These are phyloP conservation scores for Drosophila helvetica DNA, from an alignment of 2,888 invertebrate species.

Conservation along the genomic window DNA sequence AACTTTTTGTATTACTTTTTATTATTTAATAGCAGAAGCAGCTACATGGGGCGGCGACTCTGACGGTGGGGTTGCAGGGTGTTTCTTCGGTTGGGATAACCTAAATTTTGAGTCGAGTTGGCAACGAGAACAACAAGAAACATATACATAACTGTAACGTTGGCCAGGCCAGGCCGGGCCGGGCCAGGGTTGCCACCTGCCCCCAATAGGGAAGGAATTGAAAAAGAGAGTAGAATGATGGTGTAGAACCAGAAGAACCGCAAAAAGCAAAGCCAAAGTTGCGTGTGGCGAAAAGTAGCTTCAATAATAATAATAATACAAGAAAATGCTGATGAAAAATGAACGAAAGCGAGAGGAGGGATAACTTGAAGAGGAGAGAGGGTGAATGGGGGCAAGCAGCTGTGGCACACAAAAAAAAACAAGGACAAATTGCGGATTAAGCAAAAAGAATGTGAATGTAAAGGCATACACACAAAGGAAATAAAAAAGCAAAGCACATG, in stretches of 20 bases:
- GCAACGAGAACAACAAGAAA: slow-evolving; percentile 40
- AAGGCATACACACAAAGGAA: slow-evolving; percentile 37
- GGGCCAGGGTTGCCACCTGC: slow-evolving; percentile 41
- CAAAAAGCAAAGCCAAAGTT: slow-evolving; percentile 56
- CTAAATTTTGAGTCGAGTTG: slow-evolving; percentile 39
- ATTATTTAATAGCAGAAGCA: slow-evolving; percentile 40
- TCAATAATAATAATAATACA: slow-evolving; percentile 67
- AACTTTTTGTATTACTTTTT: slow-evolving; percentile 47
- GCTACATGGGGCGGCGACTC: slow-evolving; percentile 10
- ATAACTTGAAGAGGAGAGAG: slow-evolving; percentile 9
- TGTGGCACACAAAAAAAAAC: slow-evolving; percentile 64
- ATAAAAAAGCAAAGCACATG: slow-evolving; percentile 50
- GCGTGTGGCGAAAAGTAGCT: slow-evolving; percentile 70
- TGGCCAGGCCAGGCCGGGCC: slow-evolving; percentile 23
- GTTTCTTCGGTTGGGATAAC: slow-evolving; percentile 38
- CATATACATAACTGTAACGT: slow-evolving; percentile 30
- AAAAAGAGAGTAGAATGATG: slow-evolving; percentile 10
- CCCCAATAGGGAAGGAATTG: slow-evolving; percentile 19
- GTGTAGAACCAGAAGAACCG: slow-evolving; percentile 8
- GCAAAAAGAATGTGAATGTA: slow-evolving; percentile 67
- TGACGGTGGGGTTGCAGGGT: neutral
- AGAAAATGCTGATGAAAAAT: slow-evolving; percentile 64
- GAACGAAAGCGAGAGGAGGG: slow-evolving; percentile 54
- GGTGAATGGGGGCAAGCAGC: slow-evolving; percentile 44
- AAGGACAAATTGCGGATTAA: slow-evolving; percentile 76